Conservation (phyloP, 2,797 vertebrate species). For the Rhabdomys pumilio region DNA sequence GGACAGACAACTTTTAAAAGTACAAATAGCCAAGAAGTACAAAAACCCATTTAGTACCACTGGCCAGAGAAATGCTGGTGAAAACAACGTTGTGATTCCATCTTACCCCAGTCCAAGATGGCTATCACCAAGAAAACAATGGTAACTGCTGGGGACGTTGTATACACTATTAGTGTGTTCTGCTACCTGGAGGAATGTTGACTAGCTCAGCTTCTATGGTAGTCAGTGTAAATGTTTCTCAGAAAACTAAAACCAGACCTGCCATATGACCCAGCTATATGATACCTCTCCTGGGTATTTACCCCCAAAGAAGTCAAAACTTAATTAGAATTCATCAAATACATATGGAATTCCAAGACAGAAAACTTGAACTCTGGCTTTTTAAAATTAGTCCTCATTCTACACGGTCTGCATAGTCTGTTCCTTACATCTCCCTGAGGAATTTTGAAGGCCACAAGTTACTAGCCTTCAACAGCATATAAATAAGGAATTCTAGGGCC, state of each 20-base stretch:
- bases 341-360: background rate
- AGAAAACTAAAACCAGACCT: background rate
- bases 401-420: background rate
- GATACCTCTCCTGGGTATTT: background rate
- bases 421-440: background rate
- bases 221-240: background rate
- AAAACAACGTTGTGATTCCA: background rate
- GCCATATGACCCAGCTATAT: background rate
- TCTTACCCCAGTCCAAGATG: background rate
- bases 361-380: background rate
- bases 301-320: background rate
- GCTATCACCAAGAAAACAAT: background rate
- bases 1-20: background rate
- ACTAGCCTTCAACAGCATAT: background rate
- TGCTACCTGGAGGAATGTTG: background rate
- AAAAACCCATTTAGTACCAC: background rate
- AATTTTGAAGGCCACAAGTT: background rate
- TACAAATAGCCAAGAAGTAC: background rate
- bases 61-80: background rate
- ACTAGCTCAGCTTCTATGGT: background rate
- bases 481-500: background rate
- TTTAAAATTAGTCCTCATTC: background rate
- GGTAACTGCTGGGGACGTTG: background rate
- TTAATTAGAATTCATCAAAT: conserved; percentile 11
- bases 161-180: background rate